Conservation (phyloP, 2,113 vertebrate species). For the Chaenogobius annularis region DNA sequence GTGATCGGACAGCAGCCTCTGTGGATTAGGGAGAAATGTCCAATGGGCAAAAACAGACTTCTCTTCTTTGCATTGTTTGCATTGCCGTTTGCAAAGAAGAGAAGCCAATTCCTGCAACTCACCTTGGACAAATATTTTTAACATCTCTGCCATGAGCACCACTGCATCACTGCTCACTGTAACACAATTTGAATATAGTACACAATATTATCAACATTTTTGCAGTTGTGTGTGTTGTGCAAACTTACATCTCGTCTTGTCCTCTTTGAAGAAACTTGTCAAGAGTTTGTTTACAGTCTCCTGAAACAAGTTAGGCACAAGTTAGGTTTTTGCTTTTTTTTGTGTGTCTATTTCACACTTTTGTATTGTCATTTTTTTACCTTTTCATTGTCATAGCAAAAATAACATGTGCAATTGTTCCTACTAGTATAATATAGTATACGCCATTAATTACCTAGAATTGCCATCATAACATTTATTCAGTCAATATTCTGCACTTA, state of each 20-base stretch:
- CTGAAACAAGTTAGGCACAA: slow-evolving; percentile 36
- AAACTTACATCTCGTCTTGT: slow-evolving; percentile 75
- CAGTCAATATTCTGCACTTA: too few relatives aligned
- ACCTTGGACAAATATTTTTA: slow-evolving; percentile 78
- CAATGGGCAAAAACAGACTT: background rate
- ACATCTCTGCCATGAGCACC: slow-evolving; percentile 73
- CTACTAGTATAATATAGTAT: too few relatives aligned
- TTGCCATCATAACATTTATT: too few relatives aligned
- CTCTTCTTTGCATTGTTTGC: too few relatives aligned
- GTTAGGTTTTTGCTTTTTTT: too few relatives aligned
- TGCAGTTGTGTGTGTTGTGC: background rate
- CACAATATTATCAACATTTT: background rate
- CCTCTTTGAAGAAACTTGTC: slow-evolving; percentile 71
- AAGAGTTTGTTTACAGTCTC: slow-evolving; percentile 72
- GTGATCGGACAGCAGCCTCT: slow-evolving; percentile 76
- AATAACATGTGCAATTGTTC: too few relatives aligned
- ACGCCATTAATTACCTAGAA: too few relatives aligned
- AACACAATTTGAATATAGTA: slow-evolving; percentile 2
- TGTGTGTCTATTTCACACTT: too few relatives aligned
- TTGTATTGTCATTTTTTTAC: too few relatives aligned
- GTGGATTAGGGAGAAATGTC: slow-evolving; percentile 6
- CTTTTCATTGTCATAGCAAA: too few relatives aligned
- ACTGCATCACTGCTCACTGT: slow-evolving; percentile 69
- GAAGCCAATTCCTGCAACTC: slow-evolving; percentile 1
- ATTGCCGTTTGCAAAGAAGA: too few relatives aligned